These are phyloP conservation scores for Tragelaphus buxtoni DNA, from an alignment of 2,113 vertebrate species.

Conservation along the genomic window DNA sequence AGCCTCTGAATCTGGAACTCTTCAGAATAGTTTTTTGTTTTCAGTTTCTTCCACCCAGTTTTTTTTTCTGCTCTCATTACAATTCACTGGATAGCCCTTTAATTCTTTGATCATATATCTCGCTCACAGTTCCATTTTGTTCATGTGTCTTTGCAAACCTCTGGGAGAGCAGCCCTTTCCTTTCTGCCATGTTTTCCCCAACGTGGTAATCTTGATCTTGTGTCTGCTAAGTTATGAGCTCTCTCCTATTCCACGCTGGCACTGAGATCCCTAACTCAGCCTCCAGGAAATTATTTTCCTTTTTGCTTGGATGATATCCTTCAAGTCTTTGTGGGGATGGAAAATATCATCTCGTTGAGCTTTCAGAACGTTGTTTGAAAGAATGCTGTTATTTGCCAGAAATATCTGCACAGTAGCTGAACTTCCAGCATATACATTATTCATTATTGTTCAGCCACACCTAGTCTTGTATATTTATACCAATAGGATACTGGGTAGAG, in stretches of 20 bases:
- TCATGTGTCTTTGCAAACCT: neutral
- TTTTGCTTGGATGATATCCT: constrained; percentile 33
- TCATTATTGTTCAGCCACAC: neutral
- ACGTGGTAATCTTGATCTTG: neutral
- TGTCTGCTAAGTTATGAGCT: neutral
- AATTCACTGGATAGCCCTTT: neutral
- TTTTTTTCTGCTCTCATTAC: constrained; percentile 7
- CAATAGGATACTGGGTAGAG: neutral
- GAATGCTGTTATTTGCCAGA: constrained; percentile 8
- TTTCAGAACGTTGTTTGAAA: constrained; percentile 9
- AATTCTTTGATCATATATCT: neutral
- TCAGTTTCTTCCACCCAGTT: neutral
- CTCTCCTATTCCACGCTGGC: neutral
- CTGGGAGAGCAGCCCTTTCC: neutral
- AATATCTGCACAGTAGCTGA: neutral
- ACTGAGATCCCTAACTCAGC: constrained; percentile 8
- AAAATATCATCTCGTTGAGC: neutral
- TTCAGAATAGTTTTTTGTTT: neutral
- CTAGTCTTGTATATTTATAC: constrained; percentile 4
- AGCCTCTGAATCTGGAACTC: neutral
- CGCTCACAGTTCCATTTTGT: neutral
- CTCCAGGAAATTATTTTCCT: constrained; percentile 41
- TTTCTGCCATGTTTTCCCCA: neutral
- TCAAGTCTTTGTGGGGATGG: neutral
- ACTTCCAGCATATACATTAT: constrained; percentile 23